These are phyloP conservation scores for Pegea sp. DNA, from an alignment of 23 tunicate species.

Conservation along the genomic window DNA sequence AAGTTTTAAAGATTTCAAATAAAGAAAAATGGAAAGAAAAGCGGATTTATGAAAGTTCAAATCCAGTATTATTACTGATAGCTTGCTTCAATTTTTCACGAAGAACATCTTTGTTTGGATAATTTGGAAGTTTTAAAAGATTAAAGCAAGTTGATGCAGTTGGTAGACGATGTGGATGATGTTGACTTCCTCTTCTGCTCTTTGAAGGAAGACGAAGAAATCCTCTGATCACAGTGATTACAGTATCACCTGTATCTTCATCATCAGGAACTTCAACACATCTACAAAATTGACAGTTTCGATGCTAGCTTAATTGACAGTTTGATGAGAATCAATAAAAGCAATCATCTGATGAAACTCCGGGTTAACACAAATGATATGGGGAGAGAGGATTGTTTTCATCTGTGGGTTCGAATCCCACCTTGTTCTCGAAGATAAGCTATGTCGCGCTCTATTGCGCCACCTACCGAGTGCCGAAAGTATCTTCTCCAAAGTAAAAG, in stretches of 20 bases:
- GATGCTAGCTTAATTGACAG: neutral
- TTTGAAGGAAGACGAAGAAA: conserved; percentile 26
- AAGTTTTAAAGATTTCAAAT: too few species aligned
- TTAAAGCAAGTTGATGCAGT: conserved; percentile 98
- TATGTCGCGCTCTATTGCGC: too few species aligned
- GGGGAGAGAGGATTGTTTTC: too few species aligned
- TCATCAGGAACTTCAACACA: conserved; percentile 97
- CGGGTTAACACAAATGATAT: too few species aligned
- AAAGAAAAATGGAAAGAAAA: too few species aligned
- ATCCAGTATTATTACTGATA: conserved; percentile 85
- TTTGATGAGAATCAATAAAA: neutral
- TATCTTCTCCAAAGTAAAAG: too few species aligned
- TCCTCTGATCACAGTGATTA: conserved; percentile 82
- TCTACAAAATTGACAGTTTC: conserved; percentile 6
- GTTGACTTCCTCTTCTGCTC: conserved; percentile 3
- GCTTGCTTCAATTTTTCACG: conserved; percentile 84
- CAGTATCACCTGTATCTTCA: conserved; percentile 92
- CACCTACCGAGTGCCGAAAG: too few species aligned
- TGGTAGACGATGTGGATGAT: conserved; percentile 48
- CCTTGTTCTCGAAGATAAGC: neutral
- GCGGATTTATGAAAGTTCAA: conserved; percentile 82
- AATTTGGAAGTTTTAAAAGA: conserved; percentile 87
- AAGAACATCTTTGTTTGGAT: conserved; percentile 76
- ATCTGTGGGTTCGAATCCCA: neutral
- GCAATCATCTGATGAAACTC: too few species aligned